Evolutionary conservation across 2,888 invertebrate genomes (phyloP).

Genomic region (Laspeyria flexula): DNA sequence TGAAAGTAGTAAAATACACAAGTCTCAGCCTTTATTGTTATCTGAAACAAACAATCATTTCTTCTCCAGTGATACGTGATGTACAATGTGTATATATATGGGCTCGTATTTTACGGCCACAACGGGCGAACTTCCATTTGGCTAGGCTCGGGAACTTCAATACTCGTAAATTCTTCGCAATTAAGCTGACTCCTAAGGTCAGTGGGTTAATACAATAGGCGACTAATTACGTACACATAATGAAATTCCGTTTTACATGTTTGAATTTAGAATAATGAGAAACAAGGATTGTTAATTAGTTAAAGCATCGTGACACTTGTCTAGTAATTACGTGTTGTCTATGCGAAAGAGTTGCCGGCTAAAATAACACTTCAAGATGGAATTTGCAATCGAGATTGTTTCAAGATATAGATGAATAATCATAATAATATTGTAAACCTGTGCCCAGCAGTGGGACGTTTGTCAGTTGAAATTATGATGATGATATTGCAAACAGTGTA

Average conservation of each 20-base stretch:
- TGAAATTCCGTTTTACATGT: constrained; percentile 26
- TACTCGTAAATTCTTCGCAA: constrained; percentile 52
- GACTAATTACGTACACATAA: constrained; percentile 35
- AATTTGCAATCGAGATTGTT: too few species aligned
- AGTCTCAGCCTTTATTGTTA: neutral
- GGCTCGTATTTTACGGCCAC: constrained; percentile 20
- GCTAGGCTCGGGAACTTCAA: constrained; percentile 35
- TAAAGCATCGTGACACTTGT: too few species aligned
- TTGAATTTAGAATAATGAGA: constrained; percentile 30
- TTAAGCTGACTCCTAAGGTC: constrained; percentile 43
- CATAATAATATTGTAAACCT: too few species aligned
- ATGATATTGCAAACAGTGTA: too few species aligned
- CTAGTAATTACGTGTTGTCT: too few species aligned
- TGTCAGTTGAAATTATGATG: too few species aligned
- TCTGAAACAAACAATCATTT: neutral
- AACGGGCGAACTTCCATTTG: constrained; percentile 35
- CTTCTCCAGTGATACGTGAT: neutral
- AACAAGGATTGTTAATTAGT: neutral
- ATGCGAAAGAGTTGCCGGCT: too few species aligned
- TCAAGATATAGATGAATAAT: too few species aligned
- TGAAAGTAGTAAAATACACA: neutral
- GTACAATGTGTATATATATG: neutral
- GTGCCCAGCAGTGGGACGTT: too few species aligned
- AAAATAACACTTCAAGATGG: too few species aligned
- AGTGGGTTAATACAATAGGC: constrained; percentile 35